phyloP scores from a whole-genome alignment of 2,888 invertebrate species.

The Mayetiola destructor region DNA sequence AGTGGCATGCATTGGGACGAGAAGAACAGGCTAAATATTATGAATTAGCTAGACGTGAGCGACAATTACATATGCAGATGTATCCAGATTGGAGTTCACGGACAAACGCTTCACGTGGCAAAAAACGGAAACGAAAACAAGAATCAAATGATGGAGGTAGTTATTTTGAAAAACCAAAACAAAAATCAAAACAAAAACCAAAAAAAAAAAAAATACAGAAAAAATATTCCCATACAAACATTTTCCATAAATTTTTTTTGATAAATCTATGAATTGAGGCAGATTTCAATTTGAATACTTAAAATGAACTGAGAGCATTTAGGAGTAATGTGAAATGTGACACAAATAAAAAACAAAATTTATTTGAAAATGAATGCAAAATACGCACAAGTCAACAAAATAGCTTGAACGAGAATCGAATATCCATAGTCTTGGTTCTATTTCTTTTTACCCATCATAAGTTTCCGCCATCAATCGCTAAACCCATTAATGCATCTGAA shows the following conservation, averaged over 20 bases:
- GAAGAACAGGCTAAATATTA: slow-evolving; percentile 99
- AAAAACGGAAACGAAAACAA: slow-evolving; percentile 99
- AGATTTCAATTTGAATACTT: neutral
- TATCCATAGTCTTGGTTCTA: too few species aligned
- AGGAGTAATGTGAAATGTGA: too few species aligned
- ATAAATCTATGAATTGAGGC: neutral
- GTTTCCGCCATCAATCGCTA: too few species aligned
- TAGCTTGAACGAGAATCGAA: too few species aligned
- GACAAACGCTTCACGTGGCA: slow-evolving; percentile 98
- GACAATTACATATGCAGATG: slow-evolving; percentile 97
- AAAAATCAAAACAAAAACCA: neutral
- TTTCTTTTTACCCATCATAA: too few species aligned
- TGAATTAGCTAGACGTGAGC: slow-evolving; percentile 95
- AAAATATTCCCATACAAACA: slow-evolving; percentile 13
- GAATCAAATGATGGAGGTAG: slow-evolving; percentile 94
- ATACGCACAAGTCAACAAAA: too few species aligned
- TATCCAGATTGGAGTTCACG: slow-evolving; percentile 99
- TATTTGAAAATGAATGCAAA: too few species aligned
- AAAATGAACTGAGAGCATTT: too few species aligned
- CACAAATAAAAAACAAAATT: too few species aligned
- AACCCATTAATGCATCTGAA: too few species aligned
- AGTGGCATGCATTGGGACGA: slow-evolving; percentile 99
- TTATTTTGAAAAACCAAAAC: slow-evolving; percentile 14
- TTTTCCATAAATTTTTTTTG: neutral
- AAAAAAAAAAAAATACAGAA: slow-evolving; percentile 1